phyloP scores from a whole-genome alignment of 2,113 vertebrate species.

The Suncus etruscus region DNA sequence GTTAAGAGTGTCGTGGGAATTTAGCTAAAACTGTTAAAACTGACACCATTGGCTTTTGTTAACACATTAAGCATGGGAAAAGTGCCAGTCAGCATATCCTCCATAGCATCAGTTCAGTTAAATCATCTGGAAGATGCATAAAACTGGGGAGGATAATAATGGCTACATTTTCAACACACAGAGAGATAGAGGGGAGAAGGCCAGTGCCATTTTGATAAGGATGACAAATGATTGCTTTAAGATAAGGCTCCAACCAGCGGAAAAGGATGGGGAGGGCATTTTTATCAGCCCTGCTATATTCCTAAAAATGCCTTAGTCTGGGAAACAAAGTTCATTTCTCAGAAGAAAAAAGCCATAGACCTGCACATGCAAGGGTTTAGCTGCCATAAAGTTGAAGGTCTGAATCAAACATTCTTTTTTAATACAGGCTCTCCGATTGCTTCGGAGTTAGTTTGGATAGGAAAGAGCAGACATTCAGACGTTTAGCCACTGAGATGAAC shows the following conservation, averaged over 20 bases:
- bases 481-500: conserved; percentile 83
- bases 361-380: conserved; percentile 60
- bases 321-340: conserved; percentile 61
- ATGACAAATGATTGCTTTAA: conserved; percentile 75
- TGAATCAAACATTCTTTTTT: conserved; percentile 82
- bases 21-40: conserved; percentile 94
- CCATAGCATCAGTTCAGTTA: conserved; percentile 89
- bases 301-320: conserved; percentile 20
- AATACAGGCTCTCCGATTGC: conserved; percentile 80
- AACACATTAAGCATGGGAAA: conserved; percentile 95
- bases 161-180: conserved; percentile 79
- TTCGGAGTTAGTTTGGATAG: conserved; percentile 79
- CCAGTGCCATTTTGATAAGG: conserved; percentile 81
- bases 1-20: conserved; percentile 94
- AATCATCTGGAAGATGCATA: conserved; percentile 91
- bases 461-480: conserved; percentile 81
- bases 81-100: conserved; percentile 96
- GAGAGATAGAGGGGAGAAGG: conserved; percentile 76
- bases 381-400: conserved; percentile 76
- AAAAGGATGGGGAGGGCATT: conserved; percentile 15
- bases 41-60: conserved; percentile 96
- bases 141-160: conserved; percentile 86
- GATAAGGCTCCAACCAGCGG: background rate
- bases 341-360: conserved; percentile 74
- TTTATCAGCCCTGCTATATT: conserved; percentile 26